phyloP scores from a whole-genome alignment of 2,888 invertebrate species.

The Notodonta dromedarius region DNA sequence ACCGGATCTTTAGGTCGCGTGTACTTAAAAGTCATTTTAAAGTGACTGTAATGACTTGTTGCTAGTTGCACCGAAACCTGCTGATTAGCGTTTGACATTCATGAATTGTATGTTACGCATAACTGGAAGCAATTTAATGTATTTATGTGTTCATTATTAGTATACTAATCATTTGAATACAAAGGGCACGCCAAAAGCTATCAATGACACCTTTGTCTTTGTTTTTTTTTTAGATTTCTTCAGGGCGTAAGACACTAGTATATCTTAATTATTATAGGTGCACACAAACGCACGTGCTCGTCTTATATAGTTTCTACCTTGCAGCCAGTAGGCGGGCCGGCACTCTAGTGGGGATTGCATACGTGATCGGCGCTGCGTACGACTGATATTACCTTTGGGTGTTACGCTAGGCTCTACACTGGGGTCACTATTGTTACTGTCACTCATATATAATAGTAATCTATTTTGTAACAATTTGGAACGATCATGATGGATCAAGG shows the following conservation, averaged over 20 bases:
- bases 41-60: slow-evolving; percentile 7
- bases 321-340: slow-evolving; percentile 26
- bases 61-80: background rate
- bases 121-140: no score
- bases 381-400: slow-evolving; percentile 12
- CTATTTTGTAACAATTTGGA: slow-evolving; percentile 3
- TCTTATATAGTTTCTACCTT: slow-evolving; percentile 26
- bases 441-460: background rate
- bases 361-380: slow-evolving; percentile 35
- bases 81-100: no score
- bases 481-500: background rate
- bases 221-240: background rate
- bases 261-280: slow-evolving; percentile 9
- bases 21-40: slow-evolving; percentile 26
- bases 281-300: slow-evolving; percentile 25
- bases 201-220: no score
- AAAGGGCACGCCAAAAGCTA: no score
- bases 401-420: slow-evolving; percentile 17
- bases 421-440: slow-evolving; percentile 19
- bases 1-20: slow-evolving; percentile 28
- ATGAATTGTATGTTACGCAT: no score
- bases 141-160: no score
- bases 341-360: slow-evolving; percentile 30
- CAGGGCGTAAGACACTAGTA: slow-evolving; percentile 18
- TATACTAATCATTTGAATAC: no score